Percentiles rank a stretch among this genome's conserved stretches.
These are phyloP conservation scores for Metalampra italica DNA, from an alignment of 2,888 invertebrate genomes.

Conservation along the genomic window DNA sequence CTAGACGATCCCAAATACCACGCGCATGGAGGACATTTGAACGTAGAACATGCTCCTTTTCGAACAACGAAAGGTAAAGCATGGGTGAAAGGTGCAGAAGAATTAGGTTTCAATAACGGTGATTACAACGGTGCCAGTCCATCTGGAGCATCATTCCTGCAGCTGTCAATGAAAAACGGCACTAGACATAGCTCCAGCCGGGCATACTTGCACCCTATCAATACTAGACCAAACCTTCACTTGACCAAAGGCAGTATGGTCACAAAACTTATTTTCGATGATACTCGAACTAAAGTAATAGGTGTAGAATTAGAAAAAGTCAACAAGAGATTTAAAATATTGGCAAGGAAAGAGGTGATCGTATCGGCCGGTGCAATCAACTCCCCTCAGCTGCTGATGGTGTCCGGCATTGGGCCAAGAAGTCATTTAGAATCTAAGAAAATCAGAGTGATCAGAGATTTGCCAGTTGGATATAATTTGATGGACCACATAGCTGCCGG, in stretches of 20 bases:
- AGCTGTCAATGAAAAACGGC: conserved; percentile 82
- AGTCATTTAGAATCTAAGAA: conserved; percentile 76
- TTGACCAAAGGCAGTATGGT: conserved; percentile 80
- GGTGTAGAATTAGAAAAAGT: conserved; percentile 80
- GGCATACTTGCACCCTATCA: conserved; percentile 81
- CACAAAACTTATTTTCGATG: conserved; percentile 77
- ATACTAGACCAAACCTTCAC: conserved; percentile 79
- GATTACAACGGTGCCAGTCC: conserved; percentile 82
- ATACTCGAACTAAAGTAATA: conserved; percentile 72
- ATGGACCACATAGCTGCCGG: conserved; percentile 85
- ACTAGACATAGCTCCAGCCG: conserved; percentile 82
- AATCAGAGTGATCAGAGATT: conserved; percentile 75
- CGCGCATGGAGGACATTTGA: conserved; percentile 75
- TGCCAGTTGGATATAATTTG: conserved; percentile 82
- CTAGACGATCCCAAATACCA: conserved; percentile 75
- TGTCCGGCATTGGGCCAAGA: conserved; percentile 86
- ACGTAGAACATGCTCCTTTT: conserved; percentile 74
- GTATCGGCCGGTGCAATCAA: conserved; percentile 87
- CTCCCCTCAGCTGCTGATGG: conserved; percentile 87
- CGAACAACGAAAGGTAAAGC: conserved; percentile 71
- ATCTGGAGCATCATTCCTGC: conserved; percentile 80
- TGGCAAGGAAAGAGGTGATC: conserved; percentile 85
- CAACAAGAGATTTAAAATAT: conserved; percentile 68
- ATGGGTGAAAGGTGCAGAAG: conserved; percentile 80
- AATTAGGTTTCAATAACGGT: conserved; percentile 78